A percentile compares a stretch with the other conserved stretches of the same genome.
Conservation (phyloP, 1,140 invertebrate species). For the Drosophila sucinea region DNA sequence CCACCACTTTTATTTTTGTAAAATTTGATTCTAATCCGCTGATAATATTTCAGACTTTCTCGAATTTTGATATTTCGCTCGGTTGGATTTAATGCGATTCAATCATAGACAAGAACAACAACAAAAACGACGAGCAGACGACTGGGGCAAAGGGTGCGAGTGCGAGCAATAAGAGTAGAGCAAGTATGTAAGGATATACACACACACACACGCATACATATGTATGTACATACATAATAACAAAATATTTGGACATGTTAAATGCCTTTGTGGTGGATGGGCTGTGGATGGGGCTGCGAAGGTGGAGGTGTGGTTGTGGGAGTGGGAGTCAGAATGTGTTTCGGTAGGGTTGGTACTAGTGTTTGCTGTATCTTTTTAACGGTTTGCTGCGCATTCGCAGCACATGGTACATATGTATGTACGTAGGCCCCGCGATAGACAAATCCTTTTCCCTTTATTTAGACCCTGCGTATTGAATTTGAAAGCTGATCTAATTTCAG, state of each 20-base stretch:
- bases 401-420: background rate
- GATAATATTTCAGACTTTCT: slow-evolving; percentile 63
- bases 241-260: slow-evolving; percentile 43
- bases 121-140: background rate
- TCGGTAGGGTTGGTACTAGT: background rate
- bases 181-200: background rate
- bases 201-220: background rate
- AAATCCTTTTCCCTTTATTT: background rate
- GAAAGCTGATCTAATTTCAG: no score
- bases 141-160: background rate
- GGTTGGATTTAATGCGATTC: slow-evolving; percentile 66
- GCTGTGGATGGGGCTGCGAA: background rate
- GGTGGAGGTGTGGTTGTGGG: background rate
- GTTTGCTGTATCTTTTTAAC: slow-evolving; percentile 23
- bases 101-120: slow-evolving; percentile 25
- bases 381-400: slow-evolving; percentile 22
- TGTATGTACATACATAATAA: slow-evolving; percentile 33
- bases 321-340: background rate
- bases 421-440: background rate
- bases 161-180: slow-evolving; percentile 15
- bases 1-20: slow-evolving; percentile 25
- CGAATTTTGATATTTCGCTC: slow-evolving; percentile 59
- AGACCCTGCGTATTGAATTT: background rate
- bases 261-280: slow-evolving; percentile 22
- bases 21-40: slow-evolving; percentile 70